Percentiles rank a stretch among this genome's conserved stretches.
These are phyloP conservation scores for Seriola rivoliana DNA, from an alignment of 2,113 vertebrate genomes.

Conservation along the genomic window DNA sequence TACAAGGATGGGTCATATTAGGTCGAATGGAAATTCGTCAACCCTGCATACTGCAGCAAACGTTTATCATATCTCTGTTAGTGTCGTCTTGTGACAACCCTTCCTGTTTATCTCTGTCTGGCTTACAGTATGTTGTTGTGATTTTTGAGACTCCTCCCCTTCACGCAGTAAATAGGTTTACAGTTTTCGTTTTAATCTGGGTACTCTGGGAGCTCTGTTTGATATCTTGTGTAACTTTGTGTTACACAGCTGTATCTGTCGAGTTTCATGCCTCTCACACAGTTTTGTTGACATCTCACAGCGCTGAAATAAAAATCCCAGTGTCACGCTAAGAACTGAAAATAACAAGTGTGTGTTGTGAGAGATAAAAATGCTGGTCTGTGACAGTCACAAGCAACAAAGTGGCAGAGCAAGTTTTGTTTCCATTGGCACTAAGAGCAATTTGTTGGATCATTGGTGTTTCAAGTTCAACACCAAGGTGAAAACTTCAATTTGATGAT, in stretches of 20 bases:
- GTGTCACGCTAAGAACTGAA: neutral
- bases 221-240: no score
- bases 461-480: no score
- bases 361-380: neutral
- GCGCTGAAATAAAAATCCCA: neutral
- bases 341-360: neutral
- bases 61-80: neutral
- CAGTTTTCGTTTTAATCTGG: neutral
- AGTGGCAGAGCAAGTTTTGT: no score
- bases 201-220: neutral
- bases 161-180: neutral
- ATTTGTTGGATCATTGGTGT: neutral
- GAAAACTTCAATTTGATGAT: no score
- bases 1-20: neutral
- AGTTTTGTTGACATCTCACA: neutral
- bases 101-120: neutral
- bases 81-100: neutral
- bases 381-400: neutral
- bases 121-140: neutral
- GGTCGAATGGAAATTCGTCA: neutral
- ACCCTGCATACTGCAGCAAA: neutral
- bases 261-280: neutral
- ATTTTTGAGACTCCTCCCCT: neutral
- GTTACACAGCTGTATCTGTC: neutral
- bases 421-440: neutral